These are phyloP conservation scores for Benitochromis conjunctus DNA, from an alignment of 2,113 vertebrate genomes.

Conservation along the genomic window DNA sequence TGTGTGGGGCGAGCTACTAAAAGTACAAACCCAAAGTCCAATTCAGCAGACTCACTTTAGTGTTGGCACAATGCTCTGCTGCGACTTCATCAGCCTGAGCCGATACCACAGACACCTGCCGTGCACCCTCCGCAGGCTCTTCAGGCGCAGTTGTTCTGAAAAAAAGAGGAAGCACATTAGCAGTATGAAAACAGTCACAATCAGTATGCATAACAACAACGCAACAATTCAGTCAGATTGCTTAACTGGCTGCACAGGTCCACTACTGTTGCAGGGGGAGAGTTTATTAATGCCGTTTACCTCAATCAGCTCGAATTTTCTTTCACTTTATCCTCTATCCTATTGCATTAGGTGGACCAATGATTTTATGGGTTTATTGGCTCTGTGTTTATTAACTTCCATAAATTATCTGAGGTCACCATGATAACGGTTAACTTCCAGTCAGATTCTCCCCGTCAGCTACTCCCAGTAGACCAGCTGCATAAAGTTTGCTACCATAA, in stretches of 20 bases:
- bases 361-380: neutral
- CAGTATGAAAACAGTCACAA: neutral
- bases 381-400: too few species aligned
- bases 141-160: constrained; percentile 93
- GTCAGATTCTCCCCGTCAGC: neutral
- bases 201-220: neutral
- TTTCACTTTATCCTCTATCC: neutral
- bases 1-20: neutral
- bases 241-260: neutral
- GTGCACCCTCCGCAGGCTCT: constrained; percentile 91
- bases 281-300: neutral
- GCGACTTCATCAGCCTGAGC: constrained; percentile 89
- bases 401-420: neutral
- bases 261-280: neutral
- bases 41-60: constrained; percentile 84
- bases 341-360: neutral
- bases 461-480: neutral
- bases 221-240: neutral
- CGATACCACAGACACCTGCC: constrained; percentile 97
- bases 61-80: constrained; percentile 92
- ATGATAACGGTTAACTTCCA: neutral
- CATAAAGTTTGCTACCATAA: neutral
- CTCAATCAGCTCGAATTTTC: neutral
- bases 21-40: neutral
- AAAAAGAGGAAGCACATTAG: neutral